phyloP scores from a whole-genome alignment of 2,888 invertebrate genomes.

The Epirrhoe tristata region DNA sequence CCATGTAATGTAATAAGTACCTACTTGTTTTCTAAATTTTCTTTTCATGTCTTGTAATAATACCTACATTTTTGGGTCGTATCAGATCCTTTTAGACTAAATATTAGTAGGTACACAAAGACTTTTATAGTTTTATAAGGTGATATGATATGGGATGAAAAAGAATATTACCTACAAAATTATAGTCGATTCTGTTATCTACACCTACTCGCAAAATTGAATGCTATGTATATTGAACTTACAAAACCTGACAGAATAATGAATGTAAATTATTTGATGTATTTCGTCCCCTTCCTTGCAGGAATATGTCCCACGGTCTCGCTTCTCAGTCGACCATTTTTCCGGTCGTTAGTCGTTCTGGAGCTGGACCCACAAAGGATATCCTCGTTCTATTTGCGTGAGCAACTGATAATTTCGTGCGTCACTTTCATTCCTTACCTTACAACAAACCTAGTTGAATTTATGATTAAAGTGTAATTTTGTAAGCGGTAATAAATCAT shows the following conservation, averaged over 20 bases:
- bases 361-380: neutral
- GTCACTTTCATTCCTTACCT: constrained; percentile 3
- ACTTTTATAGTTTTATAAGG: no score
- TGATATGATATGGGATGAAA: no score
- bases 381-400: constrained; percentile 7
- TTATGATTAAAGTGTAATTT: constrained; percentile 48
- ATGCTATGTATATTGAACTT: neutral
- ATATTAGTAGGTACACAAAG: no score
- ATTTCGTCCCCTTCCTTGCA: neutral
- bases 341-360: neutral
- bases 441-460: neutral
- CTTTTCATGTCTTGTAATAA: no score
- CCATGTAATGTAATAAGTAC: no score
- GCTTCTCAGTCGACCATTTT: neutral
- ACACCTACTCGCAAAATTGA: no score
- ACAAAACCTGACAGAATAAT: neutral
- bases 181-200: no score
- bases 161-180: no score
- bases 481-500: constrained; percentile 66
- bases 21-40: no score
- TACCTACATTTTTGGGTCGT: neutral
- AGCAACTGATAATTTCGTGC: constrained; percentile 11
- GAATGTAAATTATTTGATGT: neutral
- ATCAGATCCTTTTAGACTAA: no score
- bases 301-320: constrained; percentile 3